Evolutionary conservation across 1,140 invertebrate species (phyloP), one percentile per base, ranked within the genome.

Genomic region (Aphelinus atriplicis): DNA sequence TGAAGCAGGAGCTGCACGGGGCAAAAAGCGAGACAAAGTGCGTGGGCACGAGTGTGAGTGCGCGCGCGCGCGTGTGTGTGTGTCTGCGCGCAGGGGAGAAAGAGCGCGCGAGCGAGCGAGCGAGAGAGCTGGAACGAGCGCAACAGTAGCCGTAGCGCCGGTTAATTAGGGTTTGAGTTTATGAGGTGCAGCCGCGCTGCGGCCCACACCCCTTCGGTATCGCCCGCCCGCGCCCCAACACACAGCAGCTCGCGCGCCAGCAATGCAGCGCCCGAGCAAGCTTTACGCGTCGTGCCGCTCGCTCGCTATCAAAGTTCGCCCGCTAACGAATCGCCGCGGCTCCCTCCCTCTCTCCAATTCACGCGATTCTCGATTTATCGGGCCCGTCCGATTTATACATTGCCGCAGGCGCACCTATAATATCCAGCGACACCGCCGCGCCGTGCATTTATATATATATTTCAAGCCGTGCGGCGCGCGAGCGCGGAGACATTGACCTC

Each of bases 111-210:
- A 51, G 57, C 53, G 67, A 9, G 26, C 61, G 42, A 7, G n/a
- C n/a, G 42, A n/a, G 4, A 60, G 5, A 60, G 66, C n/a, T 45
- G 47, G 55, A 4, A 55, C 43, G 82, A 73, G 80, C 81, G 86
- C 85, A 88, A 87, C 84, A 87, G 87, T 86, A 87, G 85, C 85
- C 81, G 84, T 87, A 87, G 85, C 85, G 85, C 85, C 85, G 87
- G 87, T 88, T 88, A 88, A 88, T 88, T 87, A 88, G 87, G 86
- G 85, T 87, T 88, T 85, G 86, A 88, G 87, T 88, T 88, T 88
- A 88, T 87, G 86, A 88, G 87, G 86, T 88, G 87, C 86, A 88
- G 86, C 84, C 85, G 86, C 85, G 84, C 83, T 80, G 81, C 78
- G 80, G 80, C 73, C 69, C 75, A 80, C 81, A 80, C 80, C 81